These are phyloP conservation scores for Virgularia gustaviana DNA, from an alignment of 92 coral and sea anemone species.

Conservation along the genomic window DNA sequence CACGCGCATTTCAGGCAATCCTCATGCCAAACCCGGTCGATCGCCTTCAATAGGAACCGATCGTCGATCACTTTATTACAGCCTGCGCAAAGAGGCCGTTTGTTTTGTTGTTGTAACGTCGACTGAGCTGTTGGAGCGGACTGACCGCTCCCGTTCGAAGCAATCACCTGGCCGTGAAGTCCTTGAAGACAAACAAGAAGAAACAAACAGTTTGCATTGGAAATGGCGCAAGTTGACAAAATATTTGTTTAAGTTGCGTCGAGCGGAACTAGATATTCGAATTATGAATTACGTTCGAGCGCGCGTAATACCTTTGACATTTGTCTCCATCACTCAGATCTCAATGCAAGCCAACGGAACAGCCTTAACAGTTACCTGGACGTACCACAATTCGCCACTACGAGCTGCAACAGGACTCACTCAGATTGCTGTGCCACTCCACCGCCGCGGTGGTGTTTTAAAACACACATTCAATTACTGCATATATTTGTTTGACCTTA, in stretches of 20 bases:
- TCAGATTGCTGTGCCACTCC: not conserved
- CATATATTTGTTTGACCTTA: slow-evolving; percentile 40
- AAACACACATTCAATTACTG: slow-evolving; percentile 21
- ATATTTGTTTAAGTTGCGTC: slow-evolving; percentile 32
- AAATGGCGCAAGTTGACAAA: slow-evolving; percentile 18
- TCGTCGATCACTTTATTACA: slow-evolving; percentile 77
- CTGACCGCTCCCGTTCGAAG: not conserved
- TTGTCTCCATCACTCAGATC: no score
- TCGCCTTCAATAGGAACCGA: slow-evolving; percentile 86
- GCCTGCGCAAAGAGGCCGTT: slow-evolving; percentile 83
- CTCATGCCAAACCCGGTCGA: slow-evolving; percentile 97
- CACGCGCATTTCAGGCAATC: slow-evolving; percentile 96
- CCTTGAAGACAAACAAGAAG: slow-evolving; percentile 22
- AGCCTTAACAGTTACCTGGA: no score
- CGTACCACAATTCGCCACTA: no score
- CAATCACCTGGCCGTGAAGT: slow-evolving; percentile 26
- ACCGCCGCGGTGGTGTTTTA: not conserved
- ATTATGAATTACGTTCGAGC: not conserved
- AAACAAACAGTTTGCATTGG: slow-evolving; percentile 7
- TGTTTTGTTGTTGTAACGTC: no score
- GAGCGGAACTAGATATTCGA: no score
- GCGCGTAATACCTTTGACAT: not conserved
- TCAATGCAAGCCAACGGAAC: no score
- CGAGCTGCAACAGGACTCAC: no score
- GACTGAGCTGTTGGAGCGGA: no score